These are phyloP conservation scores for Streptopelia turtur DNA, from an alignment of 2,797 vertebrate genomes.

Conservation along the genomic window DNA sequence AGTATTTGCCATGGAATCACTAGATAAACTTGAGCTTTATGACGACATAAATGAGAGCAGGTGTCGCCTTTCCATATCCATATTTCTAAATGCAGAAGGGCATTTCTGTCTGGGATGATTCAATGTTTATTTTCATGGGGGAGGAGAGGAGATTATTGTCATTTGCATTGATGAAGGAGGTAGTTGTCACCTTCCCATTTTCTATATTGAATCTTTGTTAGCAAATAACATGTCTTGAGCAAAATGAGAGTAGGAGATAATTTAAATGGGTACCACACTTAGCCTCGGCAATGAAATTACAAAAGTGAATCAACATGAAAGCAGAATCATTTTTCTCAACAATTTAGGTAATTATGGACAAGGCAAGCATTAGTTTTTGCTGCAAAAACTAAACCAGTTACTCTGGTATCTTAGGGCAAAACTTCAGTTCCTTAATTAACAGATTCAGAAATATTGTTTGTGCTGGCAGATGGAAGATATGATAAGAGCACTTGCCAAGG, in stretches of 20 bases:
- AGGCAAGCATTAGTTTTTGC: conserved; percentile 14
- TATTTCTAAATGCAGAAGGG: conserved; percentile 30
- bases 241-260: conserved; percentile 71
- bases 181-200: conserved; percentile 57
- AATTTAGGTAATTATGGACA: conserved; percentile 60
- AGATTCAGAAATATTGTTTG: conserved; percentile 33
- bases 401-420: conserved; percentile 50
- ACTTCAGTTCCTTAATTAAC: conserved; percentile 57
- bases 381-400: conserved; percentile 11
- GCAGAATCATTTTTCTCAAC: conserved; percentile 22
- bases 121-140: conserved; percentile 56
- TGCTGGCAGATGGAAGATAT: not conserved
- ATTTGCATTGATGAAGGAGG: conserved; percentile 55
- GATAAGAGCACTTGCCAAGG: not conserved
- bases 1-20: not conserved
- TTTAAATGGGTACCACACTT: conserved; percentile 65
- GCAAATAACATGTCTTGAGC: conserved; percentile 68
- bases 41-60: not conserved
- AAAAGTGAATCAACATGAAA: conserved; percentile 72
- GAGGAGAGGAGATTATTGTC: conserved; percentile 57
- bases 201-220: conserved; percentile 61
- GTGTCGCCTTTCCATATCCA: not conserved
- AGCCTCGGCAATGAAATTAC: conserved; percentile 58
- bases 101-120: conserved; percentile 50
- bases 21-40: not conserved